Conservation (phyloP, 2,888 invertebrate species). For the Sinelater perroti region DNA sequence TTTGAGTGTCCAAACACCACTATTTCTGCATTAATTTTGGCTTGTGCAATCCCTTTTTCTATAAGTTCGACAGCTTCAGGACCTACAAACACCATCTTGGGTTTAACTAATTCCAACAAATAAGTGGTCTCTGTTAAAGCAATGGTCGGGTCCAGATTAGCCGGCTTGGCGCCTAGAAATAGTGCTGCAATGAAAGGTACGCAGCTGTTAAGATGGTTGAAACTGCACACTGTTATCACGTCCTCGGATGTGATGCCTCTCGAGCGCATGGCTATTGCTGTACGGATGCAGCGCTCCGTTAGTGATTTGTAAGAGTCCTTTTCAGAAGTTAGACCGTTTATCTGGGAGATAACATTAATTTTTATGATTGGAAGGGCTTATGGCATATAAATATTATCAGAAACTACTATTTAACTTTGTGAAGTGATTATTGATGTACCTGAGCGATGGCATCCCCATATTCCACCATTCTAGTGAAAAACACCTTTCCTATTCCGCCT, state of each 20-base stretch:
- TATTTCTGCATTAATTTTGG: conserved; percentile 31
- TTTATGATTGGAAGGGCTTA: no score
- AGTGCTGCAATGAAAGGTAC: conserved; percentile 60
- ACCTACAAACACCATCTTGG: conserved; percentile 45
- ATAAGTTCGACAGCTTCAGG: conserved; percentile 32
- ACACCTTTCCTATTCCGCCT: conserved; percentile 49
- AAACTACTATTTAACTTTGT: no score
- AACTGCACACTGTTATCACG: conserved; percentile 60
- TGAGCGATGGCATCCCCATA: conserved; percentile 49
- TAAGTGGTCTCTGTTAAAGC: conserved; percentile 39
- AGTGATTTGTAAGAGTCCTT: conserved; percentile 56
- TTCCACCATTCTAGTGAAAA: conserved; percentile 48
- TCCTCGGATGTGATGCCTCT: conserved; percentile 58
- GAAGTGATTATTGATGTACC: no score
- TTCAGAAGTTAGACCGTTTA: conserved; percentile 10
- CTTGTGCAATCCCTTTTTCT: conserved; percentile 31
- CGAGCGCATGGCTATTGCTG: conserved; percentile 57
- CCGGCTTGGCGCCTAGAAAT: conserved; percentile 53
- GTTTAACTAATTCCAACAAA: conserved; percentile 38
- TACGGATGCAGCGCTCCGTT: conserved; percentile 52
- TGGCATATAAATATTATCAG: no score
- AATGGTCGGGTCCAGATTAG: conserved; percentile 40
- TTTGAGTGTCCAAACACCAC: conserved; percentile 41
- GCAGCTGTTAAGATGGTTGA: conserved; percentile 57
- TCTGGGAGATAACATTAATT: conserved; percentile 15